These are phyloP conservation scores for Melanotaenia parkinsoni DNA, from an alignment of 2,797 vertebrate genomes.

Conservation along the genomic window DNA sequence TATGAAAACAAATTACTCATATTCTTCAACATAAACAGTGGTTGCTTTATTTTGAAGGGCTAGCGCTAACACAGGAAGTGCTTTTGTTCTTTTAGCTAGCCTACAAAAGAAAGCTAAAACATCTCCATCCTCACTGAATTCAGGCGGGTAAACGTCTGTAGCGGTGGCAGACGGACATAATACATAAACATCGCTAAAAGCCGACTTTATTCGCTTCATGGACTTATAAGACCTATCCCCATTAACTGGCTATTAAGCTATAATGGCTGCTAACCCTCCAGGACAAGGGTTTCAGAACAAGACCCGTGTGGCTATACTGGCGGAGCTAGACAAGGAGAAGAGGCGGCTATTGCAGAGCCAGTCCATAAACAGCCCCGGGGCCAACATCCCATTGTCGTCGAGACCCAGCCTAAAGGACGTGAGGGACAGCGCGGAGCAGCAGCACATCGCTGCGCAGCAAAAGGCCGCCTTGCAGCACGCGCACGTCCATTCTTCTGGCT, in stretches of 20 bases:
- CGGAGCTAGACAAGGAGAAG: constrained; percentile 97
- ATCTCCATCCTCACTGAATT: neutral
- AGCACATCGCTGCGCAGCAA: constrained; percentile 96
- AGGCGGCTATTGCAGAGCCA: constrained; percentile 94
- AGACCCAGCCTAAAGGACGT: constrained; percentile 90
- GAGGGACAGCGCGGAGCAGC: constrained; percentile 95
- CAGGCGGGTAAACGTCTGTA: neutral
- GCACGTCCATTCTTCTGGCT: constrained; percentile 94
- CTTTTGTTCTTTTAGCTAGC: neutral
- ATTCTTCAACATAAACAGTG: neutral
- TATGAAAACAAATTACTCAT: too few species aligned
- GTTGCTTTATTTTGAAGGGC: constrained; percentile 11
- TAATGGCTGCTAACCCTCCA: constrained; percentile 65
- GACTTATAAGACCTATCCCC: neutral
- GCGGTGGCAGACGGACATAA: too few species aligned
- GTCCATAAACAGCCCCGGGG: constrained; percentile 91
- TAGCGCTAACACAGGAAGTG: constrained; percentile 1
- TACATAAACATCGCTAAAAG: neutral
- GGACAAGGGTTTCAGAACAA: constrained; percentile 91
- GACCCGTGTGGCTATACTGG: constrained; percentile 95
- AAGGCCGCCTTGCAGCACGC: constrained; percentile 98
- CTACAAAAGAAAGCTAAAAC: neutral
- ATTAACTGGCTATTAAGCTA: neutral
- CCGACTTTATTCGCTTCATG: neutral
- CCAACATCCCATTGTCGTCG: constrained; percentile 88